Evolutionary conservation across 2,888 invertebrate species (phyloP).

Genomic region (Quadroppia sp.): DNA sequence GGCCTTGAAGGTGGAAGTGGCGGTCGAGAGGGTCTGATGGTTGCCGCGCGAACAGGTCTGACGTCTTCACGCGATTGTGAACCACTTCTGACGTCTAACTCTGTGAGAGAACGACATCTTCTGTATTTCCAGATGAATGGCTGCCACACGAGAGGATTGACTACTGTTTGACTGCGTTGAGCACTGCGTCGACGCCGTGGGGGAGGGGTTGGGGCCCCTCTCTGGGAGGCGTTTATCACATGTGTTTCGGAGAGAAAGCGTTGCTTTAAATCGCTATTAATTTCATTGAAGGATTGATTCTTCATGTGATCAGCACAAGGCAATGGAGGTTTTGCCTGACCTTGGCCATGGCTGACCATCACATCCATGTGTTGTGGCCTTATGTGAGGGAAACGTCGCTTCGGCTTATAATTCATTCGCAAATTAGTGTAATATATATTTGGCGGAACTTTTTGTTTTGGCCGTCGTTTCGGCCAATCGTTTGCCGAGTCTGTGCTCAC

Average conservation of each 20-base stretch:
- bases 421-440: constrained; percentile 36
- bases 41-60: neutral
- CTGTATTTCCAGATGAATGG: constrained; percentile 42
- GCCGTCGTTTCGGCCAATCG: neutral
- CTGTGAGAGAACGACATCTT: constrained; percentile 46
- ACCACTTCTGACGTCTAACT: constrained; percentile 44
- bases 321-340: neutral
- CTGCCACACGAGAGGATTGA: constrained; percentile 39
- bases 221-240: neutral
- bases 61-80: constrained; percentile 42
- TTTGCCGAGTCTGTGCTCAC: neutral
- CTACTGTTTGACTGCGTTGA: constrained; percentile 7
- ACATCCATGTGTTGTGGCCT: neutral
- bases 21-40: constrained; percentile 1
- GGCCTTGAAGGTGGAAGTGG: constrained; percentile 1
- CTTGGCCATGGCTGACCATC: neutral
- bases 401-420: constrained; percentile 35
- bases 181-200: neutral
- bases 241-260: too few species aligned
- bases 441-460: constrained; percentile 20
- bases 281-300: neutral
- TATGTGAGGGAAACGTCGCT: constrained; percentile 23
- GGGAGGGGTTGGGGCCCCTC: neutral
- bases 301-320: neutral
- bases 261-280: neutral